A percentile compares a stretch with the other conserved stretches of the same genome.
Evolutionary conservation across 2,113 vertebrate genomes (phyloP).

Genomic region (Pedionomus torquatus): DNA sequence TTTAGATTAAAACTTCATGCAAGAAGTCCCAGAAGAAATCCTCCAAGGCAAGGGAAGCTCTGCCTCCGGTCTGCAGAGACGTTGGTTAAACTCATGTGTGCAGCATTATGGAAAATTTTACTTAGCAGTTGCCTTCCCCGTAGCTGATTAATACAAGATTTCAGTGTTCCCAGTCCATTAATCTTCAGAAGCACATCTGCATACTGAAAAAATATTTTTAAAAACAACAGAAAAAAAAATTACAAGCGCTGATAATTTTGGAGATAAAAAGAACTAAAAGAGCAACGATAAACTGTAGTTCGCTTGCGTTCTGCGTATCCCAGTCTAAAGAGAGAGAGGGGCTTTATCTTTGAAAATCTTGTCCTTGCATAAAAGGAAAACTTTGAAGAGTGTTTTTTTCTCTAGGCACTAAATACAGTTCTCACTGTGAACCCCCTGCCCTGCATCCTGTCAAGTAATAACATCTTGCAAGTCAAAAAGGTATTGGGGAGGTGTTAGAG

Average conservation of each 20-base stretch:
- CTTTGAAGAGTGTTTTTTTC: neutral
- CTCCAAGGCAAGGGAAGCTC: neutral
- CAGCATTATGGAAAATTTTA: conserved; percentile 2
- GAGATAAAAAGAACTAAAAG: conserved; percentile 44
- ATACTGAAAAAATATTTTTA: conserved; percentile 21
- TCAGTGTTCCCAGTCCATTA: conserved; percentile 46
- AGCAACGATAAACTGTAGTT: neutral
- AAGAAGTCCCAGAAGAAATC: neutral
- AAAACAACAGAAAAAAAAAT: conserved; percentile 29
- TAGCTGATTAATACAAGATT: conserved; percentile 46
- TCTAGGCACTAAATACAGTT: neutral
- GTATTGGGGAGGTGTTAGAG: conserved; percentile 38
- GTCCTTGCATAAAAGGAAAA: neutral
- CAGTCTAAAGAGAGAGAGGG: neutral
- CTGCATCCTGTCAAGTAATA: conserved; percentile 17
- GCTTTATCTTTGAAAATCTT: conserved; percentile 32
- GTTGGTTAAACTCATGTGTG: neutral
- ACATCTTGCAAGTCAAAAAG: conserved; percentile 17
- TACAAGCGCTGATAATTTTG: neutral
- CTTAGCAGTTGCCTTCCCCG: neutral
- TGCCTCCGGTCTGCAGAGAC: neutral
- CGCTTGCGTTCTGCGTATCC: neutral
- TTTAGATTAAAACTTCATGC: neutral
- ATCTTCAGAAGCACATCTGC: conserved; percentile 27
- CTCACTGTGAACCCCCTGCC: neutral